Evolutionary conservation across 37 sponge, comb jelly and placozoan species (phyloP).

Genomic region (Ephydatia muelleri): DNA sequence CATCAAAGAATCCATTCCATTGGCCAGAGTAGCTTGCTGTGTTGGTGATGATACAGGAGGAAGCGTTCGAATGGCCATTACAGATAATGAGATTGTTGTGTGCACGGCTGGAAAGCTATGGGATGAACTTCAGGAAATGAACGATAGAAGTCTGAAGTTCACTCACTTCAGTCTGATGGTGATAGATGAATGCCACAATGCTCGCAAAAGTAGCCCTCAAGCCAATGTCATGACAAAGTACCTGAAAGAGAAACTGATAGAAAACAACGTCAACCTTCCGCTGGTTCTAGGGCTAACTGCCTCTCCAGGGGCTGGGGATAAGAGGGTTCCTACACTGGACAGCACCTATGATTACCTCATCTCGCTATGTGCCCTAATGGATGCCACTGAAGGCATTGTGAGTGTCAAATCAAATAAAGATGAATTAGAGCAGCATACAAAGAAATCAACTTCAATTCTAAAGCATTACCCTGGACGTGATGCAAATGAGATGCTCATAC

Average conservation of each 20-base stretch:
- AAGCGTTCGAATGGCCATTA: neutral
- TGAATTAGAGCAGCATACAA: slow-evolving; percentile 34
- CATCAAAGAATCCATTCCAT: slow-evolving; percentile 21
- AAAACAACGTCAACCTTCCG: slow-evolving; percentile 4
- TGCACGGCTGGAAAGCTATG: slow-evolving; percentile 73
- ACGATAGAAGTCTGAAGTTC: slow-evolving; percentile 7
- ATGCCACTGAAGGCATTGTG: slow-evolving; percentile 65
- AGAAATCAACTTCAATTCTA: slow-evolving; percentile 2
- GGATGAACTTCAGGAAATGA: slow-evolving; percentile 14
- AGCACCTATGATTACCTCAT: slow-evolving; percentile 22
- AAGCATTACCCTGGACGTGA: slow-evolving; percentile 10
- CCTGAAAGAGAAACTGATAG: slow-evolving; percentile 35
- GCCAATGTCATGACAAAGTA: slow-evolving; percentile 56
- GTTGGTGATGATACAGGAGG: slow-evolving; percentile 28
- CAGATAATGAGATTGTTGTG: slow-evolving; percentile 41
- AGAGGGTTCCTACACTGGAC: neutral
- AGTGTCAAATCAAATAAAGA: slow-evolving; percentile 27
- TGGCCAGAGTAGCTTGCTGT: slow-evolving; percentile 5
- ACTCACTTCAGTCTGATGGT: slow-evolving; percentile 68
- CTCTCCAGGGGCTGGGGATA: slow-evolving; percentile 70
- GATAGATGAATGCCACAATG: slow-evolving; percentile 91
- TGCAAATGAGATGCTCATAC: slow-evolving; percentile 8
- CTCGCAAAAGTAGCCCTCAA: slow-evolving; percentile 55
- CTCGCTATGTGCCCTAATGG: slow-evolving; percentile 63
- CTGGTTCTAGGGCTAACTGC: slow-evolving; percentile 79